phyloP scores from a whole-genome alignment of 2,113 vertebrate genomes.

The Bucco capensis region DNA sequence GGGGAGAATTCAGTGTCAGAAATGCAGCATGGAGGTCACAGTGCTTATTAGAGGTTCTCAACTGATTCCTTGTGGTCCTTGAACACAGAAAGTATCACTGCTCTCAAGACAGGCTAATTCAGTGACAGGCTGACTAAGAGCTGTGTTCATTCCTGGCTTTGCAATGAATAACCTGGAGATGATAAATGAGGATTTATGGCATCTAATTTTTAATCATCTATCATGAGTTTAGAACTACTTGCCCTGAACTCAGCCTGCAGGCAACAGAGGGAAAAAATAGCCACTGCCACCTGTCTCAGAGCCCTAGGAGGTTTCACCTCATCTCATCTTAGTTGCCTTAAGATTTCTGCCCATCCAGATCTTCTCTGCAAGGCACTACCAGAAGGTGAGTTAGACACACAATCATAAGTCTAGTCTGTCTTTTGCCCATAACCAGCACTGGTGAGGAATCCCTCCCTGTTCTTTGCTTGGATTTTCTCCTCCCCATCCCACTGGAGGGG shows the following conservation, averaged over 20 bases:
- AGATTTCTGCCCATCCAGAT: not conserved
- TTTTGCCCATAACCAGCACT: no score
- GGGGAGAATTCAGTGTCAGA: slow-evolving; percentile 53
- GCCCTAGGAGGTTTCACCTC: not conserved
- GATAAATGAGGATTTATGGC: slow-evolving; percentile 1
- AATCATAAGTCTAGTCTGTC: no score
- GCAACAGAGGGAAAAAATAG: not conserved
- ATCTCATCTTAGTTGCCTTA: not conserved
- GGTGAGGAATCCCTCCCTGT: no score
- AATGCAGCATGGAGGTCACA: slow-evolving; percentile 53
- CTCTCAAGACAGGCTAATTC: slow-evolving; percentile 18
- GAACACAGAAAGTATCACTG: slow-evolving; percentile 44
- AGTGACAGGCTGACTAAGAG: slow-evolving; percentile 23
- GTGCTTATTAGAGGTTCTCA: slow-evolving; percentile 58
- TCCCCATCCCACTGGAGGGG: no score
- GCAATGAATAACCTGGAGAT: slow-evolving; percentile 6
- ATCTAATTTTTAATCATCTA: not conserved
- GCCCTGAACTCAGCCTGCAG: not conserved
- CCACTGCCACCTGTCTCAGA: not conserved
- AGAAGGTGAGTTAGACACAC: no score
- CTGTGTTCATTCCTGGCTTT: slow-evolving; percentile 35
- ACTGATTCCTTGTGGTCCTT: slow-evolving; percentile 51
- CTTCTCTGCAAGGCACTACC: not conserved
- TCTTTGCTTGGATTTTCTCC: no score
- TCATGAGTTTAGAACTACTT: not conserved